Evolutionary conservation across 2,888 invertebrate species (phyloP), one percentile per base, ranked within the genome.

Genomic region (Dasysyrphus albostriatus): DNA sequence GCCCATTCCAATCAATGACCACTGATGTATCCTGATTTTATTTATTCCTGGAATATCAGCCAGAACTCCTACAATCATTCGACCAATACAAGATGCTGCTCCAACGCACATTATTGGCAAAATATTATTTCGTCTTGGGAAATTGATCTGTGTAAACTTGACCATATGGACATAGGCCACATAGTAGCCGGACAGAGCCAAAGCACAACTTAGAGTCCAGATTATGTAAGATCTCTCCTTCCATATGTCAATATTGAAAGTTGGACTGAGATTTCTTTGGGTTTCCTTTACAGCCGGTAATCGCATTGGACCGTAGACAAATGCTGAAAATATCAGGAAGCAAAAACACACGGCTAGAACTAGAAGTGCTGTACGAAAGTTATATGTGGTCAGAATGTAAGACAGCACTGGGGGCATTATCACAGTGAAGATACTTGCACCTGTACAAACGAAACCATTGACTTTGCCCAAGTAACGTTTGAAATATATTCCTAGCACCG

Each of bases 71-170:
- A 83, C 83, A 63, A 88, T 61, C 9, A 88, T 39, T 9, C 87
- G 83, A 1, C 87, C 87, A 47, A 83, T 75, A 73, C 87, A 73
- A 16, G 87, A 88, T n/a, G 87, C 75, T 34, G 87, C 83, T 49
- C 87, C 87, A 42, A 88, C 65, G 39, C 83, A 75, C 87, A 88
- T 88, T 19, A 88, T 83, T 3, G 87, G 87, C 32, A 88, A 54
- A 32, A 65, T 83, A 4, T 39, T 79, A 42, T 79, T 88, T 16
- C 10, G 83, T 10, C 67, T 24, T 7, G 75, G 83, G n/a, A 88
- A 88, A 19, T 76, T 83, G 3, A 83, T 42, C 9, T 88, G 72
- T 5, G 83, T 79, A 56, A 88, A 88, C 47, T 88, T 88, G 0
- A 37, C 72, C 67, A 88, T 88, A 24, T 88, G 87, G 1, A 88